Evolutionary conservation across 2,113 vertebrate genomes (phyloP).

Genomic region (Eubucco bourcierii): DNA sequence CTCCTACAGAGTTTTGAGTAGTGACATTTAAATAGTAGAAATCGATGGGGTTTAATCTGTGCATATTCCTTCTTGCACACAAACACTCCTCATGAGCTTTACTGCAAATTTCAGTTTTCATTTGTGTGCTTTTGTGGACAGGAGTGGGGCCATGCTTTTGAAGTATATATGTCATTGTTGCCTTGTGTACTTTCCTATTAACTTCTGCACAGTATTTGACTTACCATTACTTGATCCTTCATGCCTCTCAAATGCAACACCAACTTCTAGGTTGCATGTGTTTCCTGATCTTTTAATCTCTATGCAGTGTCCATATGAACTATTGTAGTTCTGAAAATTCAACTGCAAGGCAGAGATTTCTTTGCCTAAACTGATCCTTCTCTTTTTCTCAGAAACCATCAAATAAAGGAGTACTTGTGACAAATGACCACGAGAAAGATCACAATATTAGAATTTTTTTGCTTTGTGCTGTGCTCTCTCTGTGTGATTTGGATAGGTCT

Average conservation of each 20-base stretch:
- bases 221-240: constrained; percentile 26
- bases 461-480: constrained; percentile 15
- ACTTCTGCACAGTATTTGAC: neutral
- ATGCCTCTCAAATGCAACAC: constrained; percentile 24
- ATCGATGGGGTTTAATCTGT: neutral
- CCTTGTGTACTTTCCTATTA: constrained; percentile 29
- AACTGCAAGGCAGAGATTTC: constrained; percentile 39
- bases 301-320: constrained; percentile 39
- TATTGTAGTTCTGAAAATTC: constrained; percentile 51
- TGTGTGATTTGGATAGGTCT: constrained; percentile 38
- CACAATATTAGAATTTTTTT: constrained; percentile 20
- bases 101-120: neutral
- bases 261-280: constrained; percentile 6
- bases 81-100: neutral
- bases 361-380: constrained; percentile 57
- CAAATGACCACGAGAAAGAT: constrained; percentile 54
- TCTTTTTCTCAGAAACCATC: constrained; percentile 49
- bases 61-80: neutral
- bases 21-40: neutral
- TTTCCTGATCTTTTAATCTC: constrained; percentile 55
- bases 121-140: neutral
- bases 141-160: neutral
- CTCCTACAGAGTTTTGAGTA: neutral
- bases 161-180: constrained; percentile 1
- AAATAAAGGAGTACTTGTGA: constrained; percentile 51